Evolutionary conservation across 1,140 invertebrate species (phyloP), one percentile per base, ranked within the genome.

Genomic region (Drosophila micromelanica): DNA sequence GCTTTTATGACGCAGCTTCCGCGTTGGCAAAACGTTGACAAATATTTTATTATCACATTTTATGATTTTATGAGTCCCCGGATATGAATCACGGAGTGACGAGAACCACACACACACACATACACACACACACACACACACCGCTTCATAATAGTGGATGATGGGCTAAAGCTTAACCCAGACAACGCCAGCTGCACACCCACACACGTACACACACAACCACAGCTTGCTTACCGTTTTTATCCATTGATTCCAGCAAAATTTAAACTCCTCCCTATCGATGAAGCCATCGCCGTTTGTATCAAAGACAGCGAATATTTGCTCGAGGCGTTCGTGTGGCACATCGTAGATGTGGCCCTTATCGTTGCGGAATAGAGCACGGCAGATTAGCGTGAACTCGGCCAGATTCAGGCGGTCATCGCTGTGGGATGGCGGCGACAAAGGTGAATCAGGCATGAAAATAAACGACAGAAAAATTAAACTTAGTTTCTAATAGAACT

Each of bases 181-280:
- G n/a, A 59, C 70, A 69, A 38, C 27, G 11, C 35, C 37, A 38
- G 15, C 45, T 35, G 30, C 38, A 63, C 12, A 43, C 8, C 43
- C 35, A 27, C 9, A 49, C 27, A 35, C 13, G n/a, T n/a, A 43
- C 11, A 56, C 13, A 59, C 5, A 37, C 7, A 43, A 9, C 15
- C 1, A 32, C 8, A 60, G 42, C 56, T 20, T 63, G 40, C 94
- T 93, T 89, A 96, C 95, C 76, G 95, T 94, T 95, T 96, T 97
- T 69, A 97, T 97, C 96, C 96, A 97, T 80, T 95, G 95, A 92
- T 96, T 96, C 96, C 96, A 97, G 80, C 95, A 96, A 89, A 95
- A 95, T 38, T 93, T 93, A 91, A 98, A 98, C 92, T 98, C 97
- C 77, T 97, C 95, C 57, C 94, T 94, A 90, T 97, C 96, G 40